These are phyloP conservation scores for Siniperca undulata DNA, from an alignment of 2,797 vertebrate species.

Conservation along the genomic window DNA sequence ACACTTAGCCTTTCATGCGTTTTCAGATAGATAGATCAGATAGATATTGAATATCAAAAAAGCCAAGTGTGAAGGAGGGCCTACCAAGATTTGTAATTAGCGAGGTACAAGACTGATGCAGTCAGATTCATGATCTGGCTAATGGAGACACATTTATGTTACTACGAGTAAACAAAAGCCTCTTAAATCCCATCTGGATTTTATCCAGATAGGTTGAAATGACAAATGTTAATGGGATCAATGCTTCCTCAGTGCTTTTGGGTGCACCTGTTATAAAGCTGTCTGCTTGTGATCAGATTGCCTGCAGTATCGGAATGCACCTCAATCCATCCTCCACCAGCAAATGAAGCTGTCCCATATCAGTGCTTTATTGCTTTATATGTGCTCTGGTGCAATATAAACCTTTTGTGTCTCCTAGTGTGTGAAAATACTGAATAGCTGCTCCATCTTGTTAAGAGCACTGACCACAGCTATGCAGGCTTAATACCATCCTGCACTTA, in stretches of 20 bases:
- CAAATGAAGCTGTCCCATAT: constrained; percentile 3
- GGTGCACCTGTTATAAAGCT: neutral
- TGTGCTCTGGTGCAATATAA: neutral
- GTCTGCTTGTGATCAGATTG: constrained; percentile 13
- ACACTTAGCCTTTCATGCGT: neutral
- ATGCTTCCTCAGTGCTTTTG: neutral
- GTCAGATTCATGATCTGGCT: neutral
- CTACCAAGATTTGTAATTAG: neutral
- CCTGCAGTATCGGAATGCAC: neutral
- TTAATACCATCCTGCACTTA: neutral
- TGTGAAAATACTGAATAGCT: constrained; percentile 1
- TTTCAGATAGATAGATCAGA: neutral
- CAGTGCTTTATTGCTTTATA: neutral
- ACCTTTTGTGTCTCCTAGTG: neutral
- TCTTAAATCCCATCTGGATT: neutral
- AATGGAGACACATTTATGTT: neutral
- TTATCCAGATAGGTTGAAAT: neutral
- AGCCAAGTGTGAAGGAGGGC: neutral
- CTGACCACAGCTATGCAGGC: neutral
- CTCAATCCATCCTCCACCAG: neutral
- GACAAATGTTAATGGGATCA: neutral
- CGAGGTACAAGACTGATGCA: neutral
- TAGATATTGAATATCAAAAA: neutral
- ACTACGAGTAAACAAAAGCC: neutral
- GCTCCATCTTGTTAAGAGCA: neutral